These are phyloP conservation scores for Periophthalmus magnuspinnatus DNA, from an alignment of 2,797 vertebrate genomes.

Conservation along the genomic window DNA sequence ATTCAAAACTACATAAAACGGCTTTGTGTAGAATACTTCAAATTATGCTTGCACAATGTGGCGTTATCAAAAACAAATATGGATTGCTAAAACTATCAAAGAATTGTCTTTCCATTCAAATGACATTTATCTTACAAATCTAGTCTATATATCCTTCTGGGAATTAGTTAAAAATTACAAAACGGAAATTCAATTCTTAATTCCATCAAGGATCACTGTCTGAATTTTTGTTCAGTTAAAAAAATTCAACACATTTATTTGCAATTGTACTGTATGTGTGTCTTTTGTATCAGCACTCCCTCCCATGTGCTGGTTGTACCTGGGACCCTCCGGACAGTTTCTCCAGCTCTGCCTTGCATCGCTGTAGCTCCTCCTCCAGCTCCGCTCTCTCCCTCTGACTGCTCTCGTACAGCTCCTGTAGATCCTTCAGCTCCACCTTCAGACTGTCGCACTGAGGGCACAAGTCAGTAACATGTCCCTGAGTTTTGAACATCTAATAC, in stretches of 20 bases:
- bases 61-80: neutral
- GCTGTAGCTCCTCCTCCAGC: slow-evolving; percentile 83
- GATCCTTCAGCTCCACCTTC: slow-evolving; percentile 78
- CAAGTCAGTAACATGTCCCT: neutral
- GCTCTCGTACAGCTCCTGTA: slow-evolving; percentile 80
- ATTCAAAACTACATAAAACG: neutral
- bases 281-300: neutral
- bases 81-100: neutral
- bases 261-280: neutral
- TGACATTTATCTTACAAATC: too few relatives aligned
- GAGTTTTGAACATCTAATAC: neutral
- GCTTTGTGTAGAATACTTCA: neutral
- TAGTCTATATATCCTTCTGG: too few relatives aligned
- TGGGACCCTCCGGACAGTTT: slow-evolving; percentile 73
- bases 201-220: too few relatives aligned
- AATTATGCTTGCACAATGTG: neutral
- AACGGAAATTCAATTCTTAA: too few relatives aligned
- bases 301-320: slow-evolving; percentile 49
- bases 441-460: slow-evolving; percentile 77
- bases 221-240: too few relatives aligned
- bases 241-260: too few relatives aligned
- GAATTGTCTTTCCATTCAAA: too few relatives aligned
- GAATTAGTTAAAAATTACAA: too few relatives aligned
- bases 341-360: slow-evolving; percentile 87
- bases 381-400: slow-evolving; percentile 82